These are phyloP conservation scores for Bombus sylvicola DNA, from an alignment of 1,140 invertebrate species.

Conservation along the genomic window DNA sequence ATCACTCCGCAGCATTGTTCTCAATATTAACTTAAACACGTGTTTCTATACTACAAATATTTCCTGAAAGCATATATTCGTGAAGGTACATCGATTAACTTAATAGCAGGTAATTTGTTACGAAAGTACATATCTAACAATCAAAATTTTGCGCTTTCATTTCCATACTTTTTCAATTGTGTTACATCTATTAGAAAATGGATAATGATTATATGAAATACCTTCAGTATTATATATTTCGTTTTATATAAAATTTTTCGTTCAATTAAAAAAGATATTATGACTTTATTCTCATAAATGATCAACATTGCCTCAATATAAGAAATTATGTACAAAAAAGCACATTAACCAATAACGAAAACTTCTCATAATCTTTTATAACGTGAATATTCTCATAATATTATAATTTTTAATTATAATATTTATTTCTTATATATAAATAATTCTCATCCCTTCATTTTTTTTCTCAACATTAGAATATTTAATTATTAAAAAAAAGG, in stretches of 20 bases:
- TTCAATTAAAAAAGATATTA: slow-evolving; percentile 27
- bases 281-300: not conserved
- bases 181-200: slow-evolving; percentile 35
- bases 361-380: not conserved
- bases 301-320: slow-evolving; percentile 32
- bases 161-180: slow-evolving; percentile 36
- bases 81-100: slow-evolving; percentile 19
- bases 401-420: slow-evolving; percentile 22
- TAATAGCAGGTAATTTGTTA: slow-evolving; percentile 9
- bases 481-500: slow-evolving; percentile 32
- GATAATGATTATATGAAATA: slow-evolving; percentile 49
- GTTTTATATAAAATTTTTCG: slow-evolving; percentile 40
- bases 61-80: slow-evolving; percentile 19
- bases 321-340: slow-evolving; percentile 49
- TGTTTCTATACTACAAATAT: slow-evolving; percentile 20
- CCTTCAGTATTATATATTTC: slow-evolving; percentile 25
- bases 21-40: slow-evolving; percentile 29
- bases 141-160: slow-evolving; percentile 22
- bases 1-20: slow-evolving; percentile 15
- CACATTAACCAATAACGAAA: slow-evolving; percentile 32
- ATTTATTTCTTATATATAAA: slow-evolving; percentile 1
- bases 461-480: slow-evolving; percentile 17
- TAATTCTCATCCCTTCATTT: not conserved
- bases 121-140: slow-evolving; percentile 1
- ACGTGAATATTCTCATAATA: not conserved